phyloP scores from a whole-genome alignment of 2,888 invertebrate genomes.

The Ischnus inquisitorius region DNA sequence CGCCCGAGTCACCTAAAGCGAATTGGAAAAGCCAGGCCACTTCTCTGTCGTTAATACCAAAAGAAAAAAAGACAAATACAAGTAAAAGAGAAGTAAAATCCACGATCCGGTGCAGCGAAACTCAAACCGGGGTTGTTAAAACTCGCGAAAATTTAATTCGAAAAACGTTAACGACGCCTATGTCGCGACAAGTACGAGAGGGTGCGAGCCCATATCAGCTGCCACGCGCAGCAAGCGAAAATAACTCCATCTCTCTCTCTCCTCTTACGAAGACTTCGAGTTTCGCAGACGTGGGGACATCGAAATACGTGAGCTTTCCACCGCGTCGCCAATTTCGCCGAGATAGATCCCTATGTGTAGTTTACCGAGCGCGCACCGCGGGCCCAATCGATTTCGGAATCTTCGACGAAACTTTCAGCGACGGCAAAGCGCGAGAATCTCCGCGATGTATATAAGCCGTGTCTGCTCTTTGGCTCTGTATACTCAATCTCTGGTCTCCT shows the following conservation, averaged over 20 bases:
- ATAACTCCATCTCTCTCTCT: background rate
- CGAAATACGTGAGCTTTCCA: constrained; percentile 40
- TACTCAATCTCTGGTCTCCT: constrained; percentile 1
- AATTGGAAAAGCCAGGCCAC: constrained; percentile 32
- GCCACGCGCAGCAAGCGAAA: constrained; percentile 28
- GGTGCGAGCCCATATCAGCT: constrained; percentile 32
- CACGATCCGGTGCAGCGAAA: background rate
- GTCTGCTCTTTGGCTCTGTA: constrained; percentile 23
- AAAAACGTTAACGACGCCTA: constrained; percentile 5
- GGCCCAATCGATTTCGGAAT: constrained; percentile 54
- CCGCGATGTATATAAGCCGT: constrained; percentile 6
- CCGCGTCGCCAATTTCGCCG: constrained; percentile 36
- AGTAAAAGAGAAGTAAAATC: background rate
- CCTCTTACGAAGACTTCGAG: constrained; percentile 24
- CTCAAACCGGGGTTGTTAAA: background rate
- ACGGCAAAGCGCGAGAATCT: constrained; percentile 23
- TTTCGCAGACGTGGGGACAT: constrained; percentile 34
- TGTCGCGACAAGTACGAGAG: background rate
- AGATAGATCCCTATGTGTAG: constrained; percentile 34
- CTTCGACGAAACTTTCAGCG: constrained; percentile 48
- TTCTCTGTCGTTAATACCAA: constrained; percentile 28
- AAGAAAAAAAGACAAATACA: background rate
- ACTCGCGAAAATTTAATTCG: constrained; percentile 20
- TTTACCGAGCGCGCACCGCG: background rate
- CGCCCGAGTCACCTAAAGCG: constrained; percentile 38